Conservation (phyloP, 2,113 vertebrate genomes). For the Odobenus rosmarus region DNA sequence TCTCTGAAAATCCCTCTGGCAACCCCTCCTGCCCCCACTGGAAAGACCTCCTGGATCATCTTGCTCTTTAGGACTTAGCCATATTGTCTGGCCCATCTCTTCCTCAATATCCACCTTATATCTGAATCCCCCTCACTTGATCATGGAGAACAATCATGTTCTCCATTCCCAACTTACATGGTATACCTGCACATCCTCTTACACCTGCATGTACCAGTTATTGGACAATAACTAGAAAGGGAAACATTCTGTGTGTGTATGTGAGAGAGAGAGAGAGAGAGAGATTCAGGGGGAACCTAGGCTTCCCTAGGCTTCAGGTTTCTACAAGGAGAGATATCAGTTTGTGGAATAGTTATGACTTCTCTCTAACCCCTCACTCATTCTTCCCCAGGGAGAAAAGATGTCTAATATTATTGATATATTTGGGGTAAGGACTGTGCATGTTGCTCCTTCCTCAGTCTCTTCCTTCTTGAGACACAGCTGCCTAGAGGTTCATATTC, state of each 20-base stretch:
- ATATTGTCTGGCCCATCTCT: not conserved
- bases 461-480: not conserved
- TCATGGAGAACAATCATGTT: not conserved
- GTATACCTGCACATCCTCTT: not conserved
- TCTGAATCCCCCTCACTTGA: not conserved
- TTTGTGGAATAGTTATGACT: not conserved
- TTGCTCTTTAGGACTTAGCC: not conserved
- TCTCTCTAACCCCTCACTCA: not conserved
- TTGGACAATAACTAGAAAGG: not conserved
- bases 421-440: not conserved
- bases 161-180: not conserved
- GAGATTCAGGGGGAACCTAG: not conserved
- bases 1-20: not conserved
- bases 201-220: not conserved
- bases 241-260: not conserved
- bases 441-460: not conserved
- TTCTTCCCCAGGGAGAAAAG: not conserved
- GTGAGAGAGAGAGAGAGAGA: too few relatives aligned
- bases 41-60: not conserved
- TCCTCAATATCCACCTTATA: not conserved
- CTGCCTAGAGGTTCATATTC: not conserved
- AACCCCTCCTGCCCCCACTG: not conserved
- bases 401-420: not conserved
- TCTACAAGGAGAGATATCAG: not conserved
- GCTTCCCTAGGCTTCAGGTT: not conserved